Conservation (phyloP, 1,140 invertebrate genomes). For the Seison nebaliae region DNA sequence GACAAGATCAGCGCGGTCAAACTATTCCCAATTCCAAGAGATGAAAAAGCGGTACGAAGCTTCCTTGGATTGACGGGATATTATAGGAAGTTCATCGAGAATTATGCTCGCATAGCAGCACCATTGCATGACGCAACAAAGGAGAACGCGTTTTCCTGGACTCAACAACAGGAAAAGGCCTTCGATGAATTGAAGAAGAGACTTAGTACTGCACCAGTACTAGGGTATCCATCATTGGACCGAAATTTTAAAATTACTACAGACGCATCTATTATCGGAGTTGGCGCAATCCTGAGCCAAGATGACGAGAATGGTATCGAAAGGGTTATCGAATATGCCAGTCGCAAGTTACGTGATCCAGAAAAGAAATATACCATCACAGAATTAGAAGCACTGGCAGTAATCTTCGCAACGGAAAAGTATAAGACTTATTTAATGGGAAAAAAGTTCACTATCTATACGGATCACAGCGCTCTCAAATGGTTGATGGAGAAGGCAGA, state of each 20-base stretch:
- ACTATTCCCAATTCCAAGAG: slow-evolving; percentile 17
- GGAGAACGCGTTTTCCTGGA: slow-evolving; percentile 14
- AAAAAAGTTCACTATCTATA: slow-evolving; percentile 1
- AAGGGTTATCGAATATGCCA: slow-evolving; percentile 25
- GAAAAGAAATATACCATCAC: slow-evolving; percentile 18
- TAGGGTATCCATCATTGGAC: slow-evolving; percentile 5
- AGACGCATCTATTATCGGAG: slow-evolving; percentile 20
- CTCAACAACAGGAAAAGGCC: slow-evolving; percentile 9
- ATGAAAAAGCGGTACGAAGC: slow-evolving; percentile 19
- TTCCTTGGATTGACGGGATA: slow-evolving; percentile 17
- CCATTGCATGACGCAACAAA: slow-evolving; percentile 2
- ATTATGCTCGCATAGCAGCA: slow-evolving; percentile 3
- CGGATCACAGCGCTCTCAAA: background rate
- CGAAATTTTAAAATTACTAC: slow-evolving; percentile 2
- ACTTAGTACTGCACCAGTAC: slow-evolving; percentile 7
- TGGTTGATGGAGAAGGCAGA: slow-evolving; percentile 4
- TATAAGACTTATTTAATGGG: slow-evolving; percentile 2
- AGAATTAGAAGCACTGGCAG: slow-evolving; percentile 17
- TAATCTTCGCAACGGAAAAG: background rate
- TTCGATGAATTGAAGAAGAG: slow-evolving; percentile 14
- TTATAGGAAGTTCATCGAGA: slow-evolving; percentile 1
- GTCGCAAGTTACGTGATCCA: slow-evolving; percentile 2
- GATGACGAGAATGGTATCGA: slow-evolving; percentile 16
- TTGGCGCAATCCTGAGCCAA: slow-evolving; percentile 30
- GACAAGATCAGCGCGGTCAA: slow-evolving; percentile 17